phyloP scores from a whole-genome alignment of 2,113 vertebrate species.

The Limnothrissa miodon region DNA sequence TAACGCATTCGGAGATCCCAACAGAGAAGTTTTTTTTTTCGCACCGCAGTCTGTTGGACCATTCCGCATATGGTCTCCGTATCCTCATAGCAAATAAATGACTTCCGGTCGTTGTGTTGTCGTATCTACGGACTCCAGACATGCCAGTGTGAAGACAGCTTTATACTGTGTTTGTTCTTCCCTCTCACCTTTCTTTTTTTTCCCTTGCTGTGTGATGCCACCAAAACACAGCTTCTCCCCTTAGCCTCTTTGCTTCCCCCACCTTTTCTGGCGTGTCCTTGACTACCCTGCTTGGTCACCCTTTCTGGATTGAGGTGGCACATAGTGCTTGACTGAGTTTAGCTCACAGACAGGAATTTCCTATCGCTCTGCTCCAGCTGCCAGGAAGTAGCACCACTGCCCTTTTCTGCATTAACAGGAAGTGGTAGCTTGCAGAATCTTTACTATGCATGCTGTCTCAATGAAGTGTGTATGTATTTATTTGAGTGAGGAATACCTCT shows the following conservation, averaged over 20 bases:
- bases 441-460: slow-evolving; percentile 43
- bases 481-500: no score
- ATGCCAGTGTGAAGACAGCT: no score
- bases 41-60: no score
- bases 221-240: background rate
- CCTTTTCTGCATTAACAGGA: slow-evolving; percentile 52
- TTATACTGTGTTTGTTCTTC: no score
- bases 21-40: background rate
- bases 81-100: no score
- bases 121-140: no score
- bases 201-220: background rate
- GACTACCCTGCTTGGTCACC: background rate
- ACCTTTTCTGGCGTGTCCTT: slow-evolving; percentile 12
- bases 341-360: slow-evolving; percentile 62
- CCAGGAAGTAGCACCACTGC: slow-evolving; percentile 58
- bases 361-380: slow-evolving; percentile 53
- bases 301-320: background rate
- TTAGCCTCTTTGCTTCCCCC: background rate
- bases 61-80: no score
- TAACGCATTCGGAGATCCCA: no score
- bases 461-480: no score
- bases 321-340: background rate
- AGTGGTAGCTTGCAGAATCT: slow-evolving; percentile 53
- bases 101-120: no score
- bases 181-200: background rate